Base-by-base conservation (phyloP, 2,888 invertebrate genomes). In the Lutraria lutraria region DNA sequence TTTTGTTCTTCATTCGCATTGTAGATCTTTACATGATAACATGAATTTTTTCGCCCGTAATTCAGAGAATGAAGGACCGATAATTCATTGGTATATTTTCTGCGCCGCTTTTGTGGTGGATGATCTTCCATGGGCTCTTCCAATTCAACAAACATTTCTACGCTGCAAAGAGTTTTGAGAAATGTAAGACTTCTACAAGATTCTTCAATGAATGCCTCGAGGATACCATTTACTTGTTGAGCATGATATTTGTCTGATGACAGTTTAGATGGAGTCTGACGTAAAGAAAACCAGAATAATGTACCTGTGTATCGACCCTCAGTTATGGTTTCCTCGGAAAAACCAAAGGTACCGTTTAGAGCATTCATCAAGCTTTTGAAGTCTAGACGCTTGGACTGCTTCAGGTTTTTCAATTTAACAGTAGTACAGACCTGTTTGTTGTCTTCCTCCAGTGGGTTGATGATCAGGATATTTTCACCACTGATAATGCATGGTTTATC, bases 401-500 rank as follows among this genome's bases (percentile, higher is more conserved):
- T 68, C 29, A 93, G 79, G 15, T 83, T 84, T 15, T 83, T 79
- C 10, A 93, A 68, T 56, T 91, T 89, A 56, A 92, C 88, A 10
- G 60, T 88, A 31, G 85, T 83, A 79, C 93, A 93, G 29, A 92
- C 92, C 68, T 85, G 85, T 13, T 81, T 83, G 3, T 81, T 29
- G 53, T 89, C 85, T 29, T 81, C 88, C 68, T 90, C 85, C 21
- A 91, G 94, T 16, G 96, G 96, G 88, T 96, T 95, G 25, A 96
- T 90, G 76, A 95, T 92, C 12, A 93, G 92, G 56, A 96, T 85
- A 19, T 90, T 89, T 19, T 95, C 87, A 12, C 95, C 95, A 89
- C 95, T 96, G n/a, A 96, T 80, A 10, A 96, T 92, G 68, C 94
- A 93, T 21, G 95, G 96, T 60, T 95, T 85, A 90, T 96, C 96